phyloP scores from a whole-genome alignment of 2,797 vertebrate genomes.

The Neopelma chrysocephalum region DNA sequence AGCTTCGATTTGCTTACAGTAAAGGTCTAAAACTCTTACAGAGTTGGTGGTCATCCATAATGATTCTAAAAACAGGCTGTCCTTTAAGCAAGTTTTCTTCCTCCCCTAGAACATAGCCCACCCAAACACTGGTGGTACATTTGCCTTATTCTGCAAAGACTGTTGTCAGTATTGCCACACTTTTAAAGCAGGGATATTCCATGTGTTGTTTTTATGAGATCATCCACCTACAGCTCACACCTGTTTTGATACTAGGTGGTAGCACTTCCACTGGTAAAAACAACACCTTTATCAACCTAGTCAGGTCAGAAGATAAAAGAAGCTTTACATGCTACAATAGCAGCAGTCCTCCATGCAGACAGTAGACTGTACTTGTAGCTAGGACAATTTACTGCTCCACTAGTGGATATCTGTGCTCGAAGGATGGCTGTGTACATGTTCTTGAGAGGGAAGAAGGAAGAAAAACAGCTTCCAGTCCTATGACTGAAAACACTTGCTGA shows the following conservation, averaged over 20 bases:
- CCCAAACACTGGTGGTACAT: background rate
- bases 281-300: background rate
- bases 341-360: background rate
- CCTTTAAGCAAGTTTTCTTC: background rate
- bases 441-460: background rate
- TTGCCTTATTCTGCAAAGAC: background rate
- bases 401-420: background rate
- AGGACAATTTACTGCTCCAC: background rate
- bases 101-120: background rate
- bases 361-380: background rate
- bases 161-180: background rate
- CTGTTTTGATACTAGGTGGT: background rate
- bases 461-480: background rate
- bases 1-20: background rate
- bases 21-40: background rate
- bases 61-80: background rate
- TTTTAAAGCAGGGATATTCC: background rate
- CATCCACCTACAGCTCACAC: background rate
- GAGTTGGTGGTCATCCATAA: background rate
- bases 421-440: fast-evolving
- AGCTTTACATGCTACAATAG: background rate
- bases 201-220: fast-evolving
- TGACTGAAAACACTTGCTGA: background rate
- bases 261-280: background rate
- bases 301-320: background rate